Conservation (phyloP, 2,888 invertebrate genomes). For the Morinoia aosen region DNA sequence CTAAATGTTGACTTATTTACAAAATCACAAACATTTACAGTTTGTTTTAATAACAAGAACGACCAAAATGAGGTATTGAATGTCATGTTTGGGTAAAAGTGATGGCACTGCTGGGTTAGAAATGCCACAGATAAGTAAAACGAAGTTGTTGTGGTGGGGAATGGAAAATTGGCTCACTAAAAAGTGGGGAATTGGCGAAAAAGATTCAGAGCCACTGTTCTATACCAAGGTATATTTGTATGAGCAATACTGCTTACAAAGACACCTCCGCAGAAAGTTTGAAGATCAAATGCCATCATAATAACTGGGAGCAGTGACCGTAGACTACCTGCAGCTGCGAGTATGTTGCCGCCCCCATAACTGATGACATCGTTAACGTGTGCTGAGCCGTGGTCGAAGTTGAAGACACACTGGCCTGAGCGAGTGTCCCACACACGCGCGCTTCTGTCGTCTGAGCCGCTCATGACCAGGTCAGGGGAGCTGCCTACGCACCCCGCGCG, state of each 20-base stretch:
- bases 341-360: constrained; percentile 89
- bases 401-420: constrained; percentile 76
- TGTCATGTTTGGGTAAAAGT: no score
- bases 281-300: background rate
- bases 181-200: no score
- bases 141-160: no score
- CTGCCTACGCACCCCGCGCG: constrained; percentile 84
- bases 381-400: constrained; percentile 84
- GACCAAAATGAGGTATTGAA: no score
- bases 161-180: no score
- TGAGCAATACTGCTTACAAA: background rate
- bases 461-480: constrained; percentile 82
- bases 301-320: background rate
- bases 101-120: no score
- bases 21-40: no score
- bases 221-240: no score
- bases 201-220: no score
- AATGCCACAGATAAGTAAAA: no score
- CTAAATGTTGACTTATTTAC: no score
- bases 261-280: background rate
- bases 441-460: constrained; percentile 90
- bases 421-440: constrained; percentile 91
- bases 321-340: constrained; percentile 84
- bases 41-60: no score
- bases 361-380: constrained; percentile 87